phyloP scores from a whole-genome alignment of 2,888 invertebrate genomes.

The Cerceris rybyensis region DNA sequence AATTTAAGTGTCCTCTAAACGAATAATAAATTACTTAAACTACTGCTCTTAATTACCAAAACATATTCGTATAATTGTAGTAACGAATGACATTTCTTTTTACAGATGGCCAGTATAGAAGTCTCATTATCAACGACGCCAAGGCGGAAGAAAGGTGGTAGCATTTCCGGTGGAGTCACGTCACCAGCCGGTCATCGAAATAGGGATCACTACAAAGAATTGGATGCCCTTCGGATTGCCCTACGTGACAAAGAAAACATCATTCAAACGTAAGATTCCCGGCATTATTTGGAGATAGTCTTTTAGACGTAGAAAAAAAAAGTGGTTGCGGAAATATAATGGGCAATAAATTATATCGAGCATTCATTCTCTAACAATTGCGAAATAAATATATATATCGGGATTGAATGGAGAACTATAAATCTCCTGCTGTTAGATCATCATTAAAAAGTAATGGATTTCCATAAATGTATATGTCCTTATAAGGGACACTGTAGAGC shows the following conservation, averaged over 20 bases:
- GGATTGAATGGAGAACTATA: conserved; percentile 6
- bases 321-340: not conserved
- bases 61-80: not conserved
- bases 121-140: conserved; percentile 89
- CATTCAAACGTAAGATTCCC: conserved; percentile 87
- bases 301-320: not conserved
- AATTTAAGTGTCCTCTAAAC: too few species aligned
- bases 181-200: conserved; percentile 76
- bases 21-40: too few species aligned
- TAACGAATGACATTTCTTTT: conserved; percentile 25
- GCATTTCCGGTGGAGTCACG: conserved; percentile 77
- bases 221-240: conserved; percentile 88
- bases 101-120: conserved; percentile 92
- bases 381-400: not conserved
- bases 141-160: conserved; percentile 84
- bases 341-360: not conserved
- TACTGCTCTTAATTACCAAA: too few species aligned
- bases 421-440: not conserved
- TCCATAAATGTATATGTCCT: conserved; percentile 8
- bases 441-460: conserved; percentile 1
- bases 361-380: not conserved
- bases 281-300: not conserved
- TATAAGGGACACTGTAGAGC: not conserved
- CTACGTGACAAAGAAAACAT: conserved; percentile 91
- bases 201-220: conserved; percentile 83